A percentile compares a stretch with the other conserved stretches of the same genome.
phyloP scores from a whole-genome alignment of 2,797 vertebrate genomes.

The Platalea minor region DNA sequence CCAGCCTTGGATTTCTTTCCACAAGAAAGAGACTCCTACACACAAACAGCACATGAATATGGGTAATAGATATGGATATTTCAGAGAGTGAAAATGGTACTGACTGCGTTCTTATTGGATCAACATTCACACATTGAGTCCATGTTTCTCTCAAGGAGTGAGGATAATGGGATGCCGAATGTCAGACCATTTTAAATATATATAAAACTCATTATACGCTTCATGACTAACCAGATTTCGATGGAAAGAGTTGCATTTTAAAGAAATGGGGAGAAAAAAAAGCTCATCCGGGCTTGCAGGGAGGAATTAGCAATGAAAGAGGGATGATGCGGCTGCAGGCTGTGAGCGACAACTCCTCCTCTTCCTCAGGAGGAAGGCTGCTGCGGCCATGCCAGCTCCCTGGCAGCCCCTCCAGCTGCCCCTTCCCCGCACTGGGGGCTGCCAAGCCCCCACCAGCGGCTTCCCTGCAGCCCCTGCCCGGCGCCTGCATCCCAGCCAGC shows the following conservation, averaged over 20 bases:
- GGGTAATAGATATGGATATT: conserved; percentile 34
- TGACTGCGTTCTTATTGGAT: background rate
- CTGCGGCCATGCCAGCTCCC: background rate
- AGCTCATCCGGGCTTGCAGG: background rate
- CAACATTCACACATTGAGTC: conserved; percentile 11
- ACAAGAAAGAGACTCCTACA: conserved; percentile 40
- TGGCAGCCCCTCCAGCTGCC: background rate
- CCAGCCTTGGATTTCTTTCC: background rate
- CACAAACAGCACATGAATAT: background rate
- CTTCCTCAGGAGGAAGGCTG: background rate
- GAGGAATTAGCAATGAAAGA: conserved; percentile 9
- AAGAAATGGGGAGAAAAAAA: background rate
- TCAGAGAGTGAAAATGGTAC: background rate
- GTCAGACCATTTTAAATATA: conserved; percentile 46
- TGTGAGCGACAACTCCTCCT: background rate
- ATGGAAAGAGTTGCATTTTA: conserved; percentile 20
- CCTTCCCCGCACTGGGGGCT: accelerated
- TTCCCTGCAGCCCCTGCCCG: background rate
- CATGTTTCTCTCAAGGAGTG: background rate
- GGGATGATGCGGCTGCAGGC: background rate
- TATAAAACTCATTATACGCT: conserved; percentile 37
- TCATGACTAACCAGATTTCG: conserved; percentile 46
- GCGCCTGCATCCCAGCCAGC: accelerated
- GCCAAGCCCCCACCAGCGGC: background rate
- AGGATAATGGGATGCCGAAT: conserved; percentile 44